Conservation (phyloP, 2,797 vertebrate species). For the Salarias fasciatus region DNA sequence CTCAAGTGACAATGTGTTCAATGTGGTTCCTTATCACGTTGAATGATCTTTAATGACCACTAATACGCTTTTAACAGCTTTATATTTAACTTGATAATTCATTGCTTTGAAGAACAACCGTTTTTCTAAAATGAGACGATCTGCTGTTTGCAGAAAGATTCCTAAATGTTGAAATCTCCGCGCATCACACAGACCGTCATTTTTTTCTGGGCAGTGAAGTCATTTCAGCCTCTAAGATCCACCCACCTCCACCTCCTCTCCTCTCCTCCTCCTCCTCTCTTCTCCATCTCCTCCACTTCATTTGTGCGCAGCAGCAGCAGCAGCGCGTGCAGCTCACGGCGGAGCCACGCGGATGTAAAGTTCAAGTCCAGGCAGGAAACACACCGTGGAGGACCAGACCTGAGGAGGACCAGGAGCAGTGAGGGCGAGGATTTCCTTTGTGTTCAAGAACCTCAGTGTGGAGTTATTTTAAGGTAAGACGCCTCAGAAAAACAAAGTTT, state of each 20-base stretch:
- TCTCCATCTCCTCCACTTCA: slow-evolving; percentile 9
- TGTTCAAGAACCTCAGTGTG: neutral
- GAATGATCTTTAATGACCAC: neutral
- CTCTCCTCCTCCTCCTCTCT: too few relatives aligned
- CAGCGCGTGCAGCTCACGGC: slow-evolving; percentile 33
- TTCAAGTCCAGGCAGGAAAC: slow-evolving; percentile 25
- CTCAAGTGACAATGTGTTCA: slow-evolving; percentile 16
- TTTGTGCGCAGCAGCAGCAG: too few relatives aligned
- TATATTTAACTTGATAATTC: neutral
- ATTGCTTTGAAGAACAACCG: too few relatives aligned
- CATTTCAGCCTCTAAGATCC: slow-evolving; percentile 10
- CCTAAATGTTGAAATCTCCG: too few relatives aligned
- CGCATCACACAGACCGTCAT: too few relatives aligned
- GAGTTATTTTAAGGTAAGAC: slow-evolving; percentile 37
- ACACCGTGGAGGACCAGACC: slow-evolving; percentile 12
- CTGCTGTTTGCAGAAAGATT: neutral
- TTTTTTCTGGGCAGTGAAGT: too few relatives aligned
- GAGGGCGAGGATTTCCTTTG: neutral
- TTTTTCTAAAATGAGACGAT: neutral
- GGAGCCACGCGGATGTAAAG: slow-evolving; percentile 12
- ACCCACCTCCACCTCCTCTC: slow-evolving; percentile 19
- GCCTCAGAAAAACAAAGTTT: too few relatives aligned
- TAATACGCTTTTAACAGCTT: too few relatives aligned
- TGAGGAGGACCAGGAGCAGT: slow-evolving; percentile 3
- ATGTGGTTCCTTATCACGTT: slow-evolving; percentile 9